These are phyloP conservation scores for Strigops habroptila DNA, from an alignment of 2,113 vertebrate species.

Conservation along the genomic window DNA sequence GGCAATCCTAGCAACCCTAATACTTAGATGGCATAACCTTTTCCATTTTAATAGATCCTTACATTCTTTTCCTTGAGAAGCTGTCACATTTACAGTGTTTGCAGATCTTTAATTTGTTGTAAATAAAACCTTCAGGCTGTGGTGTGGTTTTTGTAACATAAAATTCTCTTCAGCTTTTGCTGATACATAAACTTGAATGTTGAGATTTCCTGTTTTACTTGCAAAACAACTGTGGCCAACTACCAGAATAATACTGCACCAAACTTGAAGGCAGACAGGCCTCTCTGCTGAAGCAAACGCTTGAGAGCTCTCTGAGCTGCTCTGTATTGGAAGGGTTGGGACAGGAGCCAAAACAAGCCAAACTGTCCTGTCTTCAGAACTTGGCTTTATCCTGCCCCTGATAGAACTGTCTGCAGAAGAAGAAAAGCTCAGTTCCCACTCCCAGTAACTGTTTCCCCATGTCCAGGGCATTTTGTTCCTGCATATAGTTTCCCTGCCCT, in stretches of 20 bases:
- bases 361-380: not conserved
- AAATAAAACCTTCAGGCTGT: not conserved
- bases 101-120: not conserved
- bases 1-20: not conserved
- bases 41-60: not conserved
- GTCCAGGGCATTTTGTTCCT: not conserved
- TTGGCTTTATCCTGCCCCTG: not conserved
- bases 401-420: not conserved
- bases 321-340: not conserved
- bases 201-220: not conserved
- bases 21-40: not conserved
- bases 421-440: not conserved
- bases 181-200: not conserved
- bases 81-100: not conserved
- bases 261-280: not conserved
- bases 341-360: fast-evolving
- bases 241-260: not conserved
- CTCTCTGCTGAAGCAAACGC: not conserved
- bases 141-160: not conserved
- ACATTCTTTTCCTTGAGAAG: not conserved
- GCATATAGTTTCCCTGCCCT: not conserved
- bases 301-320: not conserved
- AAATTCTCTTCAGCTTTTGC: not conserved
- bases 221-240: not conserved
- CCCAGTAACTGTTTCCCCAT: not conserved